Percentiles rank a stretch among this genome's conserved stretches.
phyloP scores from a whole-genome alignment of 2,888 invertebrate genomes.

The Crossocerus cetratus region DNA sequence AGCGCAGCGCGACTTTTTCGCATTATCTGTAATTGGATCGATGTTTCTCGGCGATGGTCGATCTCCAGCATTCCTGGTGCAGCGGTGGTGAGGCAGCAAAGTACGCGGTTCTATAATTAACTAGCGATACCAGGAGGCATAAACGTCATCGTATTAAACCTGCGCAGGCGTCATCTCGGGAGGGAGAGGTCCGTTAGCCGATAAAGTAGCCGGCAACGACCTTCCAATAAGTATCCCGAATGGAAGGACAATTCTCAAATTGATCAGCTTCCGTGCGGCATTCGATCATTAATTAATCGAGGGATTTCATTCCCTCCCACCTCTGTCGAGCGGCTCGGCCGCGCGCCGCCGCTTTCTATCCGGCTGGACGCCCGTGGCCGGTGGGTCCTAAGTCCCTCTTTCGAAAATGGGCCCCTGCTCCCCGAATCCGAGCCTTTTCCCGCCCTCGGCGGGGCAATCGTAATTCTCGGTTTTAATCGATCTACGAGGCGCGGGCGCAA shows the following conservation, averaged over 20 bases:
- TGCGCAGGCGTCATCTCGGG: not conserved
- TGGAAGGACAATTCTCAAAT: slow-evolving; percentile 32
- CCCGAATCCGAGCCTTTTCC: slow-evolving; percentile 11
- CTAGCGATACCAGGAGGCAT: not conserved
- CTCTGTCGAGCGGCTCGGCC: slow-evolving; percentile 3
- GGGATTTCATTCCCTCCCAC: slow-evolving; percentile 54
- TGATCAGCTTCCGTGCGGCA: slow-evolving; percentile 49
- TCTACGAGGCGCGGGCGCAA: slow-evolving; percentile 65
- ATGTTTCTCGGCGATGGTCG: not conserved
- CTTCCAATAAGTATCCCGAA: not conserved
- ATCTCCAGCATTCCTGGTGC: not conserved
- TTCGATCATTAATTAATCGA: slow-evolving; percentile 68
- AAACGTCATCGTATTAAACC: slow-evolving; percentile 5
- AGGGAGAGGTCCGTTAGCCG: slow-evolving; percentile 12
- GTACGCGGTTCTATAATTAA: not conserved
- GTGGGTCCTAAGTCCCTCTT: slow-evolving; percentile 26
- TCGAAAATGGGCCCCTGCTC: slow-evolving; percentile 20
- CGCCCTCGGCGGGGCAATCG: slow-evolving; percentile 56
- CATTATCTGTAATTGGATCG: not conserved
- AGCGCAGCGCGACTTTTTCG: too few relatives aligned
- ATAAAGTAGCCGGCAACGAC: slow-evolving; percentile 28
- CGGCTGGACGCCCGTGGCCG: too few relatives aligned
- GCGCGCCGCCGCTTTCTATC: slow-evolving; percentile 4
- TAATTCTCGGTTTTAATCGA: slow-evolving; percentile 73
- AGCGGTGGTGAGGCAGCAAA: not conserved